Evolutionary conservation across 2,888 invertebrate genomes (phyloP), one percentile per base, ranked within the genome.

Genomic region (Orchesellides sinensis): DNA sequence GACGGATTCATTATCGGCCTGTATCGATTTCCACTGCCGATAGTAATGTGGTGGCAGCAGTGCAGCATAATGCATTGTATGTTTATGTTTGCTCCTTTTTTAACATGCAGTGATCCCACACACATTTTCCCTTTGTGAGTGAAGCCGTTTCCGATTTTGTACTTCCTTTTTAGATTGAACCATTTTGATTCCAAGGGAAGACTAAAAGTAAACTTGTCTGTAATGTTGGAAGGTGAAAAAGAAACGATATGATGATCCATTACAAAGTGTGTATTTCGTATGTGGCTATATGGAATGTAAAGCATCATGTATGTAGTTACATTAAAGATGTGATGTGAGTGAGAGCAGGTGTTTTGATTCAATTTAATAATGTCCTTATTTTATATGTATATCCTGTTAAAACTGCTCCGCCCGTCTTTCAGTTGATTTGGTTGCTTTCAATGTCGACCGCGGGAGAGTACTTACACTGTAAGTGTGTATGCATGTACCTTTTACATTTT

Each of bases 1-100:
- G 72, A 79, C 70, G 79, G 79, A 79, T 79, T 79, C 79, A 79
- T 79, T 79, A 79, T 79, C 79, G 79, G 79, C 49, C 72, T 79
- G 49, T 79, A 79, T 79, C 79, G 79, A 79, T 79, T 79, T 79
- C 79, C 54, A 72, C 66, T 70, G 40, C 40, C 25, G 23, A 52
- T 69, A 69, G 32, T 40, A 54, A 21, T 54, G 14, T 54, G 54
- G 54, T 23, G 40, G 63, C 19, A 19, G 21, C 19, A 12, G 77
- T 77, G 47, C 40, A 77, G 54, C 47, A 54, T 12, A 56, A 75
- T 68, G 45, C 59, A 47, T 68, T 14, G 40, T 56, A 40, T 32
- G 54, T 25, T n/a, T 32, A 25, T 59, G 54, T 17, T n/a, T 25
- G 40, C 49, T 77, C 61, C 49, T 65, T 27, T 19, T 61, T 61